Evolutionary conservation across 2,113 vertebrate genomes (phyloP), one percentile per base, ranked within the genome.

Genomic region (Strix aluco): DNA sequence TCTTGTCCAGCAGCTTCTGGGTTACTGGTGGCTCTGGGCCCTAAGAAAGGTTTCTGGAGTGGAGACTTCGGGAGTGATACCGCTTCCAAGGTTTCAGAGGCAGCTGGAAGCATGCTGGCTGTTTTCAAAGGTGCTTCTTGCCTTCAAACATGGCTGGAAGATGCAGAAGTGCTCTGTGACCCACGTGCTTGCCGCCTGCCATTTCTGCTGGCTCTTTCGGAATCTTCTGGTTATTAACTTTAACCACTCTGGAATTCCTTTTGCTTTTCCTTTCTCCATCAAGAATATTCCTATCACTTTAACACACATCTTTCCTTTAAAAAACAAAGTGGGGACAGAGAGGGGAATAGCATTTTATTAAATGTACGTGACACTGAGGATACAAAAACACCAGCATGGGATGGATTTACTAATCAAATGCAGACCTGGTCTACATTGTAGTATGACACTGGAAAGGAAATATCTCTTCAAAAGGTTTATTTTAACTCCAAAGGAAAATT

Each of bases 381-480:
- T 86, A 96, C 74, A 74, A 93, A 97, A 96, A 86, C 94, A 97
- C 25, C 74, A 95, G 87, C 70, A 83, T 91, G 81, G 89, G 93
- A 86, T 95, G 90, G 83, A 95, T 95, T 96, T 90, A 55, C 90
- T 97, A 96, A 97, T 96, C 71, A 86, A 91, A 86, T 87, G 63
- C 94, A 95, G 95, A 78, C 74, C 91, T 73, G 58, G 36, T 89
- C 92, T 82, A 12, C 55, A 77, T 83, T 95, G 89, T 72, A 94
- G 86, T 89, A 62, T 90, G 89, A 91, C 85, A 80, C 74, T 91
- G 78, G 94, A 91, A 96, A 96, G 94, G 94, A 97, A 96, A 91
- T 97, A 73, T 91, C 74, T 96, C 91, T 97, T 94, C 86, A 95
- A 95, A 96, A 86, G 84, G 46, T 96, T 96, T 97, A 70, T 95